Conservation (phyloP, 2,113 vertebrate species). For the Psilopsiagon aymara region DNA sequence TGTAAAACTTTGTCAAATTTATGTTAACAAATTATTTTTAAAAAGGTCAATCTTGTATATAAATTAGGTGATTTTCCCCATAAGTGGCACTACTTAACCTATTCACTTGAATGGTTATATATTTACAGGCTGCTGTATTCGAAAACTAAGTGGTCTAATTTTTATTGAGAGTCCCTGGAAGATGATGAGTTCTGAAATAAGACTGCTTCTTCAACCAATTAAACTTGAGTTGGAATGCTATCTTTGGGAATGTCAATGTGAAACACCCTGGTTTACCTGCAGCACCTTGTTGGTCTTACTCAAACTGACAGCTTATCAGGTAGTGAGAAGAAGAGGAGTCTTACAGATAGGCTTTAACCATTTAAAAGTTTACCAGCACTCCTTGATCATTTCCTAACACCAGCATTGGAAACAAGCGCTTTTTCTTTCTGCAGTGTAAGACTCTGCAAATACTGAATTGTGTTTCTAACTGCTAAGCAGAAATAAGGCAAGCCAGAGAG, state of each 20-base stretch:
- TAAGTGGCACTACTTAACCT: neutral
- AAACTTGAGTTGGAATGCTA: neutral
- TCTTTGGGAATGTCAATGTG: neutral
- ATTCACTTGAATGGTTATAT: neutral
- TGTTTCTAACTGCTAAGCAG: neutral
- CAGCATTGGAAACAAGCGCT: neutral
- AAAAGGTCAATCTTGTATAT: neutral
- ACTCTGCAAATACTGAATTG: neutral
- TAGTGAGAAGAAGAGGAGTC: neutral
- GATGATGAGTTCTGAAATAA: neutral
- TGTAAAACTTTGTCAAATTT: neutral
- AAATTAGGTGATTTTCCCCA: neutral
- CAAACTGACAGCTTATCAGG: neutral
- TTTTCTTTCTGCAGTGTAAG: neutral
- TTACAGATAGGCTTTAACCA: neutral
- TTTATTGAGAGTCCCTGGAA: neutral
- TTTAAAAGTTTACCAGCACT: neutral
- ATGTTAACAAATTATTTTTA: slow-evolving; percentile 3
- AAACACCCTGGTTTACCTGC: neutral
- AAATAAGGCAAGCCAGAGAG: neutral
- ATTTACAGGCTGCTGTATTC: neutral
- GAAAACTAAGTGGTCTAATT: neutral
- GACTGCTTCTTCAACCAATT: neutral
- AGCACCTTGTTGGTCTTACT: neutral
- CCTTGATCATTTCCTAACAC: neutral